Base-by-base conservation (phyloP, 2,888 invertebrate species). In the Patella depressa region DNA sequence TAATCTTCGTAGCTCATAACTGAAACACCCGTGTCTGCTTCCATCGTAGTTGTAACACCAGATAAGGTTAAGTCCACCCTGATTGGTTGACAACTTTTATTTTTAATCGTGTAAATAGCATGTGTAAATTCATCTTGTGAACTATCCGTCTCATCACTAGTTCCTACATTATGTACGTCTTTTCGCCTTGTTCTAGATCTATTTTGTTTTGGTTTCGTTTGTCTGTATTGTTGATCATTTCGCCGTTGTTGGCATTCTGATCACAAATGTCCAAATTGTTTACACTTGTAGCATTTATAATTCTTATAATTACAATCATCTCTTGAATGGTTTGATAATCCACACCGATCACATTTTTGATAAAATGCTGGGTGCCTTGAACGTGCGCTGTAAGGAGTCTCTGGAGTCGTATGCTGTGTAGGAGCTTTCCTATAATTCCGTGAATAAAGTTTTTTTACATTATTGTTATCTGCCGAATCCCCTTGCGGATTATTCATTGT, bases 1-100 rank as follows among this genome's bases (percentile, higher is more conserved):
- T 59, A 59, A 59, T 59, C 59, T 59, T 19, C 59, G 59, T 59
- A 59, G 19, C 59, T 59, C 9, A 59, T 59, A 59, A 59, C n/a
- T 19, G 59, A 19, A 59, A 59, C 45, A 9, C 45, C 45, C 9
- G 45, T 45, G 45, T 45, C 45, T 9, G 45, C 45, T 45, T 45
- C 45, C 45, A 45, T 45, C 45, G 45, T 45, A 45, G 45, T 45
- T 45, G 45, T 45, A 45, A 45, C 45, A 45, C 45, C 45, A 45
- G 45, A 45, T 45, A 45, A 45, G 45, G 9, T 9, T 45, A 45
- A 45, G 45, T 45, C 45, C 45, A 45, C 45, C 4, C 45, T 45
- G 45, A 45, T 45, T 45, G 45, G 45, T 45, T 45, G 45, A 45
- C 45, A 45, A 45, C 45, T 45, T 45, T 45, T 9, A 9, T 29